Percentiles rank a stretch among this genome's conserved stretches.
These are phyloP conservation scores for Ligdia adustata DNA, from an alignment of 2,888 invertebrate genomes.

Conservation along the genomic window DNA sequence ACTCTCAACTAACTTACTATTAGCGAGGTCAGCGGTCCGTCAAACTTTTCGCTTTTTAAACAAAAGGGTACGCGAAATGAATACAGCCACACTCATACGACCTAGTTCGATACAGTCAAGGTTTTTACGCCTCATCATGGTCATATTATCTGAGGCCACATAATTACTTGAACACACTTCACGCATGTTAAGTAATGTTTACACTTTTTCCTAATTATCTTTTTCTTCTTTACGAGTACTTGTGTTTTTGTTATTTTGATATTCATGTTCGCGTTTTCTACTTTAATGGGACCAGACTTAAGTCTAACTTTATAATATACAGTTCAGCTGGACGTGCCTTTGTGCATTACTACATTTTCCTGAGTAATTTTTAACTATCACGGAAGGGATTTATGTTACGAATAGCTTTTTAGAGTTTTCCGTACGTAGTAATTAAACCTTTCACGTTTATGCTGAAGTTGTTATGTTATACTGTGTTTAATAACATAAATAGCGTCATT, in stretches of 20 bases:
- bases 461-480: neutral
- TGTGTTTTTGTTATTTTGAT: neutral
- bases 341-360: conserved; percentile 45
- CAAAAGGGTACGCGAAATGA: conserved; percentile 35
- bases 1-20: too few relatives aligned
- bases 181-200: conserved; percentile 7
- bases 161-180: conserved; percentile 24
- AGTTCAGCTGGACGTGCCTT: conserved; percentile 39
- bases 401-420: neutral
- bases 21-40: conserved; percentile 5
- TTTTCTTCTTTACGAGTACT: neutral
- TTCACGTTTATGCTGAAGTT: neutral
- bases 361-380: conserved; percentile 38
- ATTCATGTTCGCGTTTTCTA: conserved; percentile 18
- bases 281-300: conserved; percentile 27
- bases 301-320: conserved; percentile 37
- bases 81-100: conserved; percentile 20
- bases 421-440: neutral
- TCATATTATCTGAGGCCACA: conserved; percentile 30
- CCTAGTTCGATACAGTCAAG: conserved; percentile 30
- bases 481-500: too few relatives aligned
- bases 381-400: conserved; percentile 22
- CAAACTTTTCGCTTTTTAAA: conserved; percentile 38
- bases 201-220: neutral
- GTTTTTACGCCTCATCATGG: conserved; percentile 30